These are phyloP conservation scores for Ganaspis brasiliensis DNA, from an alignment of 2,888 invertebrate species.

Conservation along the genomic window DNA sequence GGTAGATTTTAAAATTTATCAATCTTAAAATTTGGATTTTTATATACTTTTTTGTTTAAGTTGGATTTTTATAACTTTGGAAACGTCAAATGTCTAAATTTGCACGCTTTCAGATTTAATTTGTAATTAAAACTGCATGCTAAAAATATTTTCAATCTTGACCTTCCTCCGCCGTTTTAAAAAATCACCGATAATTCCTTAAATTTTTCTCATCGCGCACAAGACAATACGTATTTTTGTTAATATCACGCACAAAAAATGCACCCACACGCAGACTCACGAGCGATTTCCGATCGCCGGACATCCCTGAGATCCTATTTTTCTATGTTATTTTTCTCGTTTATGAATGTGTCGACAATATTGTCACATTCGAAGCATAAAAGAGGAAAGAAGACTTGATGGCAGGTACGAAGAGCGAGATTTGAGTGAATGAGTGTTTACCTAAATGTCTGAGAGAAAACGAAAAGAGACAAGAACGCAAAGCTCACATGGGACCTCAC, in stretches of 20 bases:
- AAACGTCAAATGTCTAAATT: too few species aligned
- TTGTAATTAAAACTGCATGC: too few species aligned
- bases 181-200: neutral
- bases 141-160: too few species aligned
- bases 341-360: conserved; percentile 37
- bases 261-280: conserved; percentile 41
- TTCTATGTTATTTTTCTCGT: conserved; percentile 39
- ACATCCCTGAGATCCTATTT: conserved; percentile 41
- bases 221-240: conserved; percentile 9
- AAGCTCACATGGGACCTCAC: conserved; percentile 46
- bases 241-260: conserved; percentile 32
- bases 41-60: too few species aligned
- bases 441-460: neutral
- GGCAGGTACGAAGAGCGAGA: conserved; percentile 23
- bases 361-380: conserved; percentile 38
- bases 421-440: conserved; percentile 32
- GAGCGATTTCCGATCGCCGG: conserved; percentile 37
- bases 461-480: conserved; percentile 12
- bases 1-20: too few species aligned
- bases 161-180: too few species aligned
- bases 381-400: conserved; percentile 30
- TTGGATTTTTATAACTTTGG: too few species aligned
- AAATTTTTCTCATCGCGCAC: conserved; percentile 20
- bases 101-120: too few species aligned
- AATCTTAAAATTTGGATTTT: too few species aligned